These are phyloP conservation scores for Propithecus perrieri DNA, from an alignment of 2,797 vertebrate genomes.

Conservation along the genomic window DNA sequence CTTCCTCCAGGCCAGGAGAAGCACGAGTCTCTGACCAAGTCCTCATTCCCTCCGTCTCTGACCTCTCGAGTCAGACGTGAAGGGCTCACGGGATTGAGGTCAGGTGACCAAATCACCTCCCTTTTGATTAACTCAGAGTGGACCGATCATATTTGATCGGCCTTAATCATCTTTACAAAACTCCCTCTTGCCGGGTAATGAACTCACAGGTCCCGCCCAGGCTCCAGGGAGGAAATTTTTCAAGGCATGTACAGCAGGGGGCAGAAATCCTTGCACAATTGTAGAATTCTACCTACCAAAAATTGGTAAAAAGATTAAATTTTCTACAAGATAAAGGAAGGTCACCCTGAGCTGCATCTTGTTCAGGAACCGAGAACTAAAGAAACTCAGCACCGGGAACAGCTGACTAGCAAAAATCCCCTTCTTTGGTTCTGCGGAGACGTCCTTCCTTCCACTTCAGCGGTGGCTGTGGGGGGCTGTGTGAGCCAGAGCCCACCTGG, in stretches of 20 bases:
- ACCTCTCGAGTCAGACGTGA: neutral
- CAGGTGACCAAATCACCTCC: too few relatives aligned
- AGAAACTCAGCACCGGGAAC: neutral
- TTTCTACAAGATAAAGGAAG: neutral
- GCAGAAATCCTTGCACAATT: neutral
- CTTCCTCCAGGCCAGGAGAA: neutral
- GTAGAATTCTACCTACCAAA: neutral
- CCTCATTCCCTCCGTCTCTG: neutral
- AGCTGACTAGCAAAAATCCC: rapidly evolving
- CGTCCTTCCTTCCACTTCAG: too few relatives aligned
- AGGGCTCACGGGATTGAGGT: neutral
- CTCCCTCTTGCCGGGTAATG: rapidly evolving
- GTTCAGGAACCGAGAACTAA: neutral
- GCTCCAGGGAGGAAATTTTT: neutral
- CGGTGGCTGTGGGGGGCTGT: neutral
- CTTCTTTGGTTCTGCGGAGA: neutral
- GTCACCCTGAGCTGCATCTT: neutral
- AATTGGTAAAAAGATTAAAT: neutral
- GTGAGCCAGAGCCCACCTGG: neutral
- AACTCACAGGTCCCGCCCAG: rapidly evolving
- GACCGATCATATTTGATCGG: too few relatives aligned
- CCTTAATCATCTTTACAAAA: neutral
- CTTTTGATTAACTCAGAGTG: neutral
- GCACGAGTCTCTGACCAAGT: neutral
- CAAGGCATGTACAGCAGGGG: neutral